phyloP scores from a whole-genome alignment of 2,888 invertebrate genomes.

The Phania funesta region DNA sequence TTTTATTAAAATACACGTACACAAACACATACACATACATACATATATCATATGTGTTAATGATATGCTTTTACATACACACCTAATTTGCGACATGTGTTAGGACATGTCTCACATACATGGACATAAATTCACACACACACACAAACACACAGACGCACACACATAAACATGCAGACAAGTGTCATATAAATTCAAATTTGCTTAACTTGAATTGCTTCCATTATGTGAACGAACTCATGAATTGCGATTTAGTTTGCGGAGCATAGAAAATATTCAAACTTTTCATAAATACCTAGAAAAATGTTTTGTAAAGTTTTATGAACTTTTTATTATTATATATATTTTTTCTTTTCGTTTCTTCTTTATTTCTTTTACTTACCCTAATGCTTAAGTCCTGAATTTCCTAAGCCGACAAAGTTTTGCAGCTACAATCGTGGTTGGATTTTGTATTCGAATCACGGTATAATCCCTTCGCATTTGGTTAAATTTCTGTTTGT shows the following conservation, averaged over 20 bases:
- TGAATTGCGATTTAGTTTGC: constrained; percentile 45
- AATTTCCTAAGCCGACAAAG: constrained; percentile 46
- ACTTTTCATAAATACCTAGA: constrained; percentile 24
- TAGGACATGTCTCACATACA: background rate
- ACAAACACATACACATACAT: background rate
- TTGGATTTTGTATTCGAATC: constrained; percentile 38
- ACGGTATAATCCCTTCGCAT: constrained; percentile 9
- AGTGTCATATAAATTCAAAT: constrained; percentile 34
- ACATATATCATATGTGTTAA: constrained; percentile 35
- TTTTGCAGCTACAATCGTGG: constrained; percentile 44
- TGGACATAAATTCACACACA: background rate
- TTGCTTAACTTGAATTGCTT: constrained; percentile 55
- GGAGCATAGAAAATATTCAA: constrained; percentile 4
- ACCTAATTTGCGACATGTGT: background rate
- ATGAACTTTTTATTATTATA: constrained; percentile 14
- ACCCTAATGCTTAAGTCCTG: background rate
- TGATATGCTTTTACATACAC: constrained; percentile 39
- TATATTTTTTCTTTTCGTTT: background rate
- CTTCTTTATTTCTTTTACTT: background rate
- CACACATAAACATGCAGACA: background rate
- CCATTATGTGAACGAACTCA: constrained; percentile 44
- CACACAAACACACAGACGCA: background rate
- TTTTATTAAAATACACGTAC: background rate
- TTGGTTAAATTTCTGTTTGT: constrained; percentile 2
- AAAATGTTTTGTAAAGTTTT: constrained; percentile 25